Base-by-base conservation (phyloP, 2,113 vertebrate species). In the Dromiciops gliroides region DNA sequence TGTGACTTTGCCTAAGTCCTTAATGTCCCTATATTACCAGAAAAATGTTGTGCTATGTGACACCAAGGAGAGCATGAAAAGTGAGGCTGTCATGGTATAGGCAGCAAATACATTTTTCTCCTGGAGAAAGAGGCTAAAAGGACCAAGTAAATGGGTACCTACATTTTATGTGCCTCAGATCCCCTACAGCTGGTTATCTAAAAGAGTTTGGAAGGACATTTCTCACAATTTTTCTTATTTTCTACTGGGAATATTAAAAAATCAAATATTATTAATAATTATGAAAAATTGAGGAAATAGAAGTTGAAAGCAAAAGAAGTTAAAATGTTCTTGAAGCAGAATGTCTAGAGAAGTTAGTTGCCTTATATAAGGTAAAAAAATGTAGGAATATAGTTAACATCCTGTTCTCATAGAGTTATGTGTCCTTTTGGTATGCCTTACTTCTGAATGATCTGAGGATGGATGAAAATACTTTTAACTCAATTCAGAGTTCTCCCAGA, bases 1-100 rank as follows among this genome's bases (percentile, higher is more conserved):
- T 92, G 53, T 93, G 89, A 95, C 44, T 90, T 50, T 96, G 52
- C 44, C n/a, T 60, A 92, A 48, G 26, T 50, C 44, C 48, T 95
- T 95, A 50, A 88, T 89, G 25, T 92, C 90, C 88, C 24, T 10
- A 51, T 14, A 25, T 88, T 53, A 19, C 6, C 75, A 75, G 24
- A n/a, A 83, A 94, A 94, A 52, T 94, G 2, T 44, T 51, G 3
- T 47, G 3, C 25, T 89, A 0, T 31, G 37, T 88, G 24, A 25
- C 51, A 93, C 8, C 25, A 92, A 93, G 44, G 75, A 51, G 2
- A 28, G 44, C 19, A n/a, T n/a, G 25, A 56, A 60, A 50, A 49
- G 24, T 91, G 3, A 50, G 26, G 49, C 44, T 89, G 91, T 26
- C 88, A 91, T 48, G 26, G 49, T 83, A 91, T 2, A 60, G 92